Conservation (phyloP, 2,888 invertebrate genomes). For the Thecocarcelia acutangulata region DNA sequence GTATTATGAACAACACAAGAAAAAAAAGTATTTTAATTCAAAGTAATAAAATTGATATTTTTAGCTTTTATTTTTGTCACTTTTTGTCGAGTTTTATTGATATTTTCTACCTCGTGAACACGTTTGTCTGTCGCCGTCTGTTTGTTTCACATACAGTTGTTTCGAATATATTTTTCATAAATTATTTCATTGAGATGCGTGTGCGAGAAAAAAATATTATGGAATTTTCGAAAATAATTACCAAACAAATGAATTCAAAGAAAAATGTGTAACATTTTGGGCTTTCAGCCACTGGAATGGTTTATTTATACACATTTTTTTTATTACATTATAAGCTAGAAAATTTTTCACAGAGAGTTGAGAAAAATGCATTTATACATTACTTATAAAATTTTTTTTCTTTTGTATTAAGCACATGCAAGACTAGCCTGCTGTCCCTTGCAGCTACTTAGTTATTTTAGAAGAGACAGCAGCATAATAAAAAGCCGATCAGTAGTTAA, state of each 20-base stretch:
- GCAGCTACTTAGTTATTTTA: no score
- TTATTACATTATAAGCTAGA: no score
- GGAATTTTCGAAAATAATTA: conserved; percentile 43
- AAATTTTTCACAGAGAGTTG: no score
- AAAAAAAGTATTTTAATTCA: conserved; percentile 55
- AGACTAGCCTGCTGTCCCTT: no score
- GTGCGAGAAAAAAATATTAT: conserved; percentile 20
- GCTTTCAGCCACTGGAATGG: not conserved
- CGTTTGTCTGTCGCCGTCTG: conserved; percentile 29
- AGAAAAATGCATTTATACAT: no score
- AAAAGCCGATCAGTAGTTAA: no score
- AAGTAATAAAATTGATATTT: conserved; percentile 67
- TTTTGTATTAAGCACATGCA: no score
- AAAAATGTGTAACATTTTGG: conserved; percentile 10
- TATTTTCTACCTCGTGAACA: conserved; percentile 39
- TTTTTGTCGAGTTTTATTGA: conserved; percentile 35
- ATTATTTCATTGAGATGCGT: conserved; percentile 41
- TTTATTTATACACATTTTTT: not conserved
- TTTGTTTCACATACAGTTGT: conserved; percentile 54
- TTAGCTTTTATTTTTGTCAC: conserved; percentile 59
- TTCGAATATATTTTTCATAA: conserved; percentile 56
- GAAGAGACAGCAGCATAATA: no score
- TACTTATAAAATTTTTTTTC: no score
- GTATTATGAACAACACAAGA: conserved; percentile 11
- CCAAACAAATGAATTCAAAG: conserved; percentile 25